Percentiles rank a stretch among this genome's conserved stretches.
Evolutionary conservation across 2,113 vertebrate genomes (phyloP).

Genomic region (Gymnobelideus leadbeateri): DNA sequence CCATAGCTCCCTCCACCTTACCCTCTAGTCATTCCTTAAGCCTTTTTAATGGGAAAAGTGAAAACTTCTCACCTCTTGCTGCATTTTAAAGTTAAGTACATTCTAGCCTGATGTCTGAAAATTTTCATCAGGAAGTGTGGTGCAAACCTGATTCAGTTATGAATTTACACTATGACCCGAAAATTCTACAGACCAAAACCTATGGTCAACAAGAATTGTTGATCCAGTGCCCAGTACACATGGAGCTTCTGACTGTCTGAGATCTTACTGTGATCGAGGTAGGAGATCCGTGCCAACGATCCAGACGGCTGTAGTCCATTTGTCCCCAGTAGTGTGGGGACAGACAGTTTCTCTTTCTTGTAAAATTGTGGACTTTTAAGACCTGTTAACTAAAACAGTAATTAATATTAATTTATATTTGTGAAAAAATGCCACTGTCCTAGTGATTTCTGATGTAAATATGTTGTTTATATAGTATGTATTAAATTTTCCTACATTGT

Average conservation of each 20-base stretch:
- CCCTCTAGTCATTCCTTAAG: constrained; percentile 49
- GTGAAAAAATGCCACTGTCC: constrained; percentile 94
- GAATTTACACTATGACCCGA: constrained; percentile 5
- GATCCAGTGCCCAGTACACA: constrained; percentile 39
- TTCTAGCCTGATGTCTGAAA: constrained; percentile 41
- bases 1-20: not conserved
- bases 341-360: constrained; percentile 82
- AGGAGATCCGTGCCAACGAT: constrained; percentile 70
- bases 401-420: constrained; percentile 97
- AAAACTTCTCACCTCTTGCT: constrained; percentile 37
- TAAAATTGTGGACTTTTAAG: constrained; percentile 86
- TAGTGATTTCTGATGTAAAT: constrained; percentile 97
- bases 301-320: constrained; percentile 78
- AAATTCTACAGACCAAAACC: constrained; percentile 75
- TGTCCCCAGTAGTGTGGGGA: constrained; percentile 66
- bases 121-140: constrained; percentile 47
- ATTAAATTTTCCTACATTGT: constrained; percentile 99
- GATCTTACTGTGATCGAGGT: not conserved
- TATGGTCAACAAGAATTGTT: constrained; percentile 46
- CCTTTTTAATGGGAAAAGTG: constrained; percentile 53
- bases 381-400: constrained; percentile 90
- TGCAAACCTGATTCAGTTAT: not conserved
- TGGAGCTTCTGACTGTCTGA: constrained; percentile 9
- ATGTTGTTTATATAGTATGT: constrained; percentile 98
- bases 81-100: not conserved